Evolutionary conservation across 1,140 invertebrate species (phyloP).

Genomic region (Bathynomus jamesi): DNA sequence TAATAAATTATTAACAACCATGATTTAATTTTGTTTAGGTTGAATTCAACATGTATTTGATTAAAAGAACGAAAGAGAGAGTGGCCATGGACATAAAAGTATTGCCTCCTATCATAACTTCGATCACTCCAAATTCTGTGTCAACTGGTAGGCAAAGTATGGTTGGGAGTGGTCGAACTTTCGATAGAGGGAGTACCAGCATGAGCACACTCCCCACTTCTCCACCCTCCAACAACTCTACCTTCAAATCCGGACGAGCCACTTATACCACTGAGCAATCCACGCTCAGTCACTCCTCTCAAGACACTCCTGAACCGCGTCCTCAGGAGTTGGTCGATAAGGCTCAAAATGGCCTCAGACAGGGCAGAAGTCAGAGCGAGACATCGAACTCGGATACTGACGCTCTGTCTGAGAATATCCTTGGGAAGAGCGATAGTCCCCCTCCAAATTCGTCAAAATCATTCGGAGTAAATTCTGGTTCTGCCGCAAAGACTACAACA

Average conservation of each 20-base stretch:
- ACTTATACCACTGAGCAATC: background rate
- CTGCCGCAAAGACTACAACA: background rate
- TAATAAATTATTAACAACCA: background rate
- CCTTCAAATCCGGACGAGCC: too few species aligned
- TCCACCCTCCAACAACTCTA: too few species aligned
- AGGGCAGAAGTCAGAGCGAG: too few species aligned
- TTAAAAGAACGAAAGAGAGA: constrained; percentile 23
- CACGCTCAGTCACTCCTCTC: constrained; percentile 3
- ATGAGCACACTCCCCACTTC: too few species aligned
- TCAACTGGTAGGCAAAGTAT: background rate
- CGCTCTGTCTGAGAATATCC: too few species aligned
- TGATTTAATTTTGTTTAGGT: constrained; percentile 6
- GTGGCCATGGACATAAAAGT: background rate
- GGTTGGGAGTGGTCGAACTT: background rate
- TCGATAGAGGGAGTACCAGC: background rate
- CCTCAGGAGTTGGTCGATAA: too few species aligned
- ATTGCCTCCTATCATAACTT: background rate
- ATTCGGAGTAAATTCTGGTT: too few species aligned
- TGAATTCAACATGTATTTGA: constrained; percentile 26
- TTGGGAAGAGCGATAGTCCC: too few species aligned
- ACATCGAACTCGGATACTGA: too few species aligned
- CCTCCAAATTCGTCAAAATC: too few species aligned
- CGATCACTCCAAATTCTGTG: background rate
- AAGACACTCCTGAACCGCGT: background rate
- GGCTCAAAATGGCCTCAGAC: too few species aligned